Conservation (phyloP, 2,113 vertebrate species). For the Smithornis capensis region DNA sequence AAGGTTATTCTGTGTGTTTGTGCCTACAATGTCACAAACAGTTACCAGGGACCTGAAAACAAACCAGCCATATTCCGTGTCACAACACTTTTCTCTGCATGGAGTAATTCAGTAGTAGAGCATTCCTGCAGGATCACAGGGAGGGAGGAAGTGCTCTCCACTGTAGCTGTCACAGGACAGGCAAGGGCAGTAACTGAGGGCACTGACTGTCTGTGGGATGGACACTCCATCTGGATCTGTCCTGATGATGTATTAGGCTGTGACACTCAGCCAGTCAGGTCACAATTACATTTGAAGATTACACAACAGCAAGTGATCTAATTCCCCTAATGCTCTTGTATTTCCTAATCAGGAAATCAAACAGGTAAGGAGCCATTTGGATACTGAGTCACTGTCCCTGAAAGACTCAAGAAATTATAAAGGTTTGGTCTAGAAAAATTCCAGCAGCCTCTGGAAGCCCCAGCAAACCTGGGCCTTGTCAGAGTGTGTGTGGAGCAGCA, state of each 20-base stretch:
- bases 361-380: background rate
- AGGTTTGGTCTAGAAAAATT: background rate
- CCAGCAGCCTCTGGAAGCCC: background rate
- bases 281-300: background rate
- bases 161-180: rapidly evolving
- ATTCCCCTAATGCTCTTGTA: background rate
- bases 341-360: background rate
- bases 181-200: rapidly evolving
- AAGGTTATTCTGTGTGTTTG: background rate
- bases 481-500: background rate
- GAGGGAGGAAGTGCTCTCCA: rapidly evolving
- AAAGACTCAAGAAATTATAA: background rate
- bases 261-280: background rate
- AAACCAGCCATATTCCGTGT: rapidly evolving
- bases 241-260: rapidly evolving
- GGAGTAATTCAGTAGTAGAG: rapidly evolving
- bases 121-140: rapidly evolving
- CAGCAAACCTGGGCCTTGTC: rapidly evolving
- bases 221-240: rapidly evolving
- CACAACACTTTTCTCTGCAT: rapidly evolving
- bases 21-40: background rate
- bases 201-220: rapidly evolving
- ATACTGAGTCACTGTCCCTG: too few species aligned
- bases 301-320: background rate
- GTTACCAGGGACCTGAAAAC: background rate